These are phyloP conservation scores for Chaenocephalus aceratus DNA, from an alignment of 2,113 vertebrate species.

Conservation along the genomic window DNA sequence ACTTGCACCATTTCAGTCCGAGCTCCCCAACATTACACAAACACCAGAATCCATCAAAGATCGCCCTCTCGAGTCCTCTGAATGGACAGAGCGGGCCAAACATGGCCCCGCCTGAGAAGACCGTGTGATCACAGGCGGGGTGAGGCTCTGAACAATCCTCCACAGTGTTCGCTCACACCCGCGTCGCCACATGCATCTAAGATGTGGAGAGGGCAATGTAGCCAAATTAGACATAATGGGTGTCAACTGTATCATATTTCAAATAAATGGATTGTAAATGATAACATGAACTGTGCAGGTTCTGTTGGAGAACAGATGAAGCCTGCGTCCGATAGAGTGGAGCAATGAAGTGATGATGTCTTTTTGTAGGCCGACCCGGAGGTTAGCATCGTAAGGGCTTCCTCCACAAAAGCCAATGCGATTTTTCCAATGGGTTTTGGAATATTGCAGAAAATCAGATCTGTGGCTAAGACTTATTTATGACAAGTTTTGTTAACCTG, in stretches of 20 bases:
- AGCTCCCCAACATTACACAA: conserved; percentile 74
- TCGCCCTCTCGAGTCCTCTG: conserved; percentile 43
- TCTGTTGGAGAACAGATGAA: conserved; percentile 38
- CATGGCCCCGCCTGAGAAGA: conserved; percentile 46
- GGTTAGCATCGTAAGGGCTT: too few species aligned
- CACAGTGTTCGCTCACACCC: conserved; percentile 60
- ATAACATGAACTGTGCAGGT: conserved; percentile 2
- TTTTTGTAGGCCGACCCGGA: too few species aligned
- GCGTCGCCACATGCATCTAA: conserved; percentile 31
- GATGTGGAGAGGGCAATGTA: conserved; percentile 32
- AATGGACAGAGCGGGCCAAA: conserved; percentile 79
- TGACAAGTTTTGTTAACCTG: too few species aligned
- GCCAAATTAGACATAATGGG: conserved; percentile 38
- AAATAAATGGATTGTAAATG: conserved; percentile 21
- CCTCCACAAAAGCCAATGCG: too few species aligned
- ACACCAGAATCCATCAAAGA: conserved; percentile 79
- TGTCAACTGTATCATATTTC: conserved; percentile 40
- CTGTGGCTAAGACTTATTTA: too few species aligned
- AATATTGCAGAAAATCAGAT: too few species aligned
- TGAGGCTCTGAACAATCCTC: conserved; percentile 62
- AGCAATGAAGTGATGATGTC: too few species aligned
- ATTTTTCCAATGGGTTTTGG: too few species aligned
- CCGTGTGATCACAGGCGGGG: conserved; percentile 61
- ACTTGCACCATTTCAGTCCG: conserved; percentile 46
- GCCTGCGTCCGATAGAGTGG: neutral